These are phyloP conservation scores for Orthonyx spaldingii DNA, from an alignment of 2,113 vertebrate genomes.

Conservation along the genomic window DNA sequence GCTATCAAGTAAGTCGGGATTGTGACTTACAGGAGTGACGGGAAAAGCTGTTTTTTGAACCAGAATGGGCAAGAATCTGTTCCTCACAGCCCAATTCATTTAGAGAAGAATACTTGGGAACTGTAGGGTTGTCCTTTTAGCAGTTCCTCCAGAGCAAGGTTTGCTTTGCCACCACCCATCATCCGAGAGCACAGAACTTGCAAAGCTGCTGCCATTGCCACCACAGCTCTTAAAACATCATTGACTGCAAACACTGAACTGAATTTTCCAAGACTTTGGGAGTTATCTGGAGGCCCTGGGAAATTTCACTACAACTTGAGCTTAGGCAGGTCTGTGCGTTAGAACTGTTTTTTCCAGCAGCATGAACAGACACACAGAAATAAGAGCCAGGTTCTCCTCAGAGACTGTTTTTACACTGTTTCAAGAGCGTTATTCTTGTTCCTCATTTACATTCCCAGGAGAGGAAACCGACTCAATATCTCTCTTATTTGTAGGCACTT, in stretches of 20 bases:
- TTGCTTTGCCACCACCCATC: neutral
- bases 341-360: neutral
- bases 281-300: neutral
- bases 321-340: neutral
- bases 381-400: neutral
- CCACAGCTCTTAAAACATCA: neutral
- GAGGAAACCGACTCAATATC: neutral
- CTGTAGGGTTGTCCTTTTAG: neutral
- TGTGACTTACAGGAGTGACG: neutral
- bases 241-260: neutral
- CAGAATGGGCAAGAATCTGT: neutral
- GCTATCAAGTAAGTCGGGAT: neutral
- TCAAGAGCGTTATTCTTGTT: neutral
- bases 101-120: neutral
- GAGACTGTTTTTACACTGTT: neutral
- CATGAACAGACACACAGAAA: neutral
- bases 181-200: neutral
- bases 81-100: neutral
- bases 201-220: neutral
- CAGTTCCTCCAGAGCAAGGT: neutral
- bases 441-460: slow-evolving; percentile 23
- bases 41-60: neutral
- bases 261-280: neutral
- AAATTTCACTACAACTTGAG: slow-evolving; percentile 5
- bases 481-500: slow-evolving; percentile 32